These are phyloP conservation scores for Muntiacus reevesi DNA, from an alignment of 2,113 vertebrate species.

Conservation along the genomic window DNA sequence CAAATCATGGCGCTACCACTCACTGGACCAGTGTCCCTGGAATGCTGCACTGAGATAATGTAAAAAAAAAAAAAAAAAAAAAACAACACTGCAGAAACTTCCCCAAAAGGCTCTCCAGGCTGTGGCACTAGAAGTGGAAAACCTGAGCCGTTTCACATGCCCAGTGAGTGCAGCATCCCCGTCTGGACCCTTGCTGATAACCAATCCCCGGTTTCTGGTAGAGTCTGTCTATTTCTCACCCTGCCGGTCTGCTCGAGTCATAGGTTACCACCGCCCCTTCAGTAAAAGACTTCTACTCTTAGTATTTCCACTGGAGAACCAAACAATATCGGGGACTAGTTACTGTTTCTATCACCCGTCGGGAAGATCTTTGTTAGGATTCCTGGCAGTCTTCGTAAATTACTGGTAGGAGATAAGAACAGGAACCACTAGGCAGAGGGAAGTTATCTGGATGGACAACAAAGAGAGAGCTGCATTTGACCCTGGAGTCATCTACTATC, in stretches of 20 bases:
- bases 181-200: background rate
- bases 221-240: background rate
- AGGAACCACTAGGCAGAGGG: background rate
- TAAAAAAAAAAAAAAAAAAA: no score
- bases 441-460: background rate
- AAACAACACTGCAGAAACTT: background rate
- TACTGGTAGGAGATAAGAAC: background rate
- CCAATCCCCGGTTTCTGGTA: background rate
- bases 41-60: background rate
- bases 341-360: background rate
- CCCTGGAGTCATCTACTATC: background rate
- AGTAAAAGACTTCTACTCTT: background rate
- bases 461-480: background rate
- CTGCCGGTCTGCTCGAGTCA: background rate
- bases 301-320: background rate
- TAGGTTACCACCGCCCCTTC: background rate
- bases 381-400: background rate
- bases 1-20: background rate
- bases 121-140: background rate
- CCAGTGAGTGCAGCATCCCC: fast-evolving
- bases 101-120: background rate
- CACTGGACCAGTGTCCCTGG: background rate
- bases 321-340: background rate
- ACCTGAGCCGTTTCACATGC: background rate
- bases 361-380: background rate